These are phyloP conservation scores for Numida meleagris DNA, from an alignment of 2,113 vertebrate genomes.

Conservation along the genomic window DNA sequence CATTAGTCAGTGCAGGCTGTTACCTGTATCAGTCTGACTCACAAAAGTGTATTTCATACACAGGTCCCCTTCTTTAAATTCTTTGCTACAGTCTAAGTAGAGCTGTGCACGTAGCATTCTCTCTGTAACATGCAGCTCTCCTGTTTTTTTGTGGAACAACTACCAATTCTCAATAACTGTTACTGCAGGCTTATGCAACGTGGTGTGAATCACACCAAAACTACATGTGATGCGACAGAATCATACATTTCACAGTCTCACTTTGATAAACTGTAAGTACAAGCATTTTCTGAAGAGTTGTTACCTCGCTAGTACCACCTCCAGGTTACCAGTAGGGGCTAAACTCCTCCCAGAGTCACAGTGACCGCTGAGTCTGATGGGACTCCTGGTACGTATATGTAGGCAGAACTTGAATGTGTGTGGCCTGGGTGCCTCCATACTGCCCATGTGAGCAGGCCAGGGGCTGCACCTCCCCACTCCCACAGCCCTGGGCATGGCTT, in stretches of 20 bases:
- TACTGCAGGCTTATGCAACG: background rate
- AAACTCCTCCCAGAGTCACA: background rate
- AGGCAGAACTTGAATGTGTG: background rate
- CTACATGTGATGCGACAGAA: background rate
- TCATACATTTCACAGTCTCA: background rate
- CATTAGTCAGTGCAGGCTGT: background rate
- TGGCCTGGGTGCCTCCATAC: fast-evolving
- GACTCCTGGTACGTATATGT: fast-evolving
- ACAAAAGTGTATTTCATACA: background rate
- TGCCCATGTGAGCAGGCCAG: background rate
- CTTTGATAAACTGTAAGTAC: background rate
- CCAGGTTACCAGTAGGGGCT: background rate
- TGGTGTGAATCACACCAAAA: background rate
- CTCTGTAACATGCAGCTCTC: background rate
- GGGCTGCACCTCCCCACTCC: background rate
- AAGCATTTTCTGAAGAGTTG: background rate
- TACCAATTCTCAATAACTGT: background rate
- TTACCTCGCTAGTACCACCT: background rate
- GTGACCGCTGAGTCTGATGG: fast-evolving
- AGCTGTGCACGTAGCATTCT: background rate
- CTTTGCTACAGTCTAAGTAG: fast-evolving
- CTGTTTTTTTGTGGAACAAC: background rate
- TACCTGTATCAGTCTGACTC: background rate
- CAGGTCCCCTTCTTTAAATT: background rate
- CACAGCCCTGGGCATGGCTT: fast-evolving